These are phyloP conservation scores for Eptatretus burgeri DNA, from an alignment of 2,113 vertebrate species.

Conservation along the genomic window DNA sequence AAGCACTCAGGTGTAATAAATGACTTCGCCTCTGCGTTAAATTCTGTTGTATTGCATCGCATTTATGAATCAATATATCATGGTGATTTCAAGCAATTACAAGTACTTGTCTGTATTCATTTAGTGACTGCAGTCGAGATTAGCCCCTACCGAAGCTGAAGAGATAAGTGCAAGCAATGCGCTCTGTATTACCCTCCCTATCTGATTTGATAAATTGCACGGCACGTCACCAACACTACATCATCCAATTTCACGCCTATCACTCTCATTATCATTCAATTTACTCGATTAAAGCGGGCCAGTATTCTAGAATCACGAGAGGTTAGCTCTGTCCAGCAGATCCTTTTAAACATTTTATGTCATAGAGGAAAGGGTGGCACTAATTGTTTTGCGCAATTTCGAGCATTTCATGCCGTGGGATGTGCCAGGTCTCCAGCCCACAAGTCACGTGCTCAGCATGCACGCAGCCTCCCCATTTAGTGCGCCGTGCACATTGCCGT, in stretches of 20 bases:
- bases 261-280: slow-evolving; percentile 6
- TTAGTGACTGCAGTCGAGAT: too few relatives aligned
- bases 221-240: slow-evolving; percentile 1
- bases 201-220: slow-evolving; percentile 5
- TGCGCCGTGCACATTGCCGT: too few relatives aligned
- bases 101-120: too few relatives aligned
- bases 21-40: too few relatives aligned
- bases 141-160: too few relatives aligned
- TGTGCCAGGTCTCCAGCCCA: too few relatives aligned
- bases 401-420: background rate
- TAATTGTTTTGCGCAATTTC: slow-evolving; percentile 2
- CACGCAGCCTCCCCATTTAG: too few relatives aligned
- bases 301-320: background rate
- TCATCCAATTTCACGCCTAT: slow-evolving; percentile 7
- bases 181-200: background rate
- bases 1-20: too few relatives aligned
- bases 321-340: background rate
- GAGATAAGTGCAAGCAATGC: background rate
- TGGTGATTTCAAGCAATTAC: too few relatives aligned
- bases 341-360: slow-evolving; percentile 4
- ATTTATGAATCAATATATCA: too few relatives aligned
- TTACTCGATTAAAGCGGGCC: background rate
- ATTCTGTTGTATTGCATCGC: too few relatives aligned
- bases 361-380: background rate
- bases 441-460: too few relatives aligned